Evolutionary conservation across 2,113 vertebrate genomes (phyloP), one percentile per base, ranked within the genome.

Genomic region (Choloepus hoffmanni): DNA sequence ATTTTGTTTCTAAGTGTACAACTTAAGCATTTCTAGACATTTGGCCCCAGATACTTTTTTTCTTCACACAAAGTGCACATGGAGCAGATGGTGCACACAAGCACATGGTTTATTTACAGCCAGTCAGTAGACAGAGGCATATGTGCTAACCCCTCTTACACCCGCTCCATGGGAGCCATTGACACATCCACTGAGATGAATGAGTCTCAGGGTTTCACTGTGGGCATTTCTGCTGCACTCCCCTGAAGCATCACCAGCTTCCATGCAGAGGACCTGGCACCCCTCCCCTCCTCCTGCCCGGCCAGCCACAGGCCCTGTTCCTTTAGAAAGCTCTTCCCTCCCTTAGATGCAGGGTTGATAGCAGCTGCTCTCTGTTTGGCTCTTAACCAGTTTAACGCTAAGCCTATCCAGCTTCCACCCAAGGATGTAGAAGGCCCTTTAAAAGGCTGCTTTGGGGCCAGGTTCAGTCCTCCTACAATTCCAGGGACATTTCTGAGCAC

Each of bases 21-120:
- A 26, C 81, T 45, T 24, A 95, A 95, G 67, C 88, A 77, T 95
- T 94, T 91, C 73, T 86, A 96, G 65, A 45, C 85, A 94, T 96
- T 96, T 96, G 89, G 83, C 90, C 89, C 78, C 90, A 77, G 45
- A 92, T 72, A 53, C n/a, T 43, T 88, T 86, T 84, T 86, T 72
- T 89, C 85, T 81, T 79, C 63, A 36, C 58, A 55, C 68, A 36
- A 36, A 87, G 85, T 83, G 84, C 73, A 36, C 74, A 89, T 77
- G 86, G 89, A 95, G 89, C 96, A 98, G 97, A 97, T 97, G 96
- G 96, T 30, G 9, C 33, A 23, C 73, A 79, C 53, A 33, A 90
- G 94, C 92, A 45, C 95, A 81, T 83, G 94, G 85, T 76, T 96
- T 96, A 89, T 97, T 97, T 96, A 95, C 96, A 96, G 96, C 95